A percentile compares a stretch with the other conserved stretches of the same genome.
phyloP scores from a whole-genome alignment of 2,888 invertebrate genomes.

The Eupsilia transversa region DNA sequence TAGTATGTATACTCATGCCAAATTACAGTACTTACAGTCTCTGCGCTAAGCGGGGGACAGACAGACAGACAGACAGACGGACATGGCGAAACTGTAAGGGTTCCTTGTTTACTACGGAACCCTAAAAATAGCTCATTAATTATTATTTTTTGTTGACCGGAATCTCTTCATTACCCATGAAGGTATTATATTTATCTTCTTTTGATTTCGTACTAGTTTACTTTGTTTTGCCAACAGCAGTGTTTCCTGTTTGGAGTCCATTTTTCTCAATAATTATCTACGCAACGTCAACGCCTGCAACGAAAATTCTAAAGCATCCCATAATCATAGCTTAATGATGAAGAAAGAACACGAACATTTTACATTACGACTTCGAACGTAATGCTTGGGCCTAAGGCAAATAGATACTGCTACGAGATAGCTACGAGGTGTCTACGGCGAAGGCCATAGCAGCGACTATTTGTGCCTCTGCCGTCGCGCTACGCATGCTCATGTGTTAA shows the following conservation, averaged over 20 bases:
- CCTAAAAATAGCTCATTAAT: no score
- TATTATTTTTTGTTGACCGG: background rate
- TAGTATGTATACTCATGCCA: no score
- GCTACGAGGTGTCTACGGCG: constrained; percentile 31
- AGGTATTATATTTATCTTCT: no score
- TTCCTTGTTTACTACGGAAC: no score
- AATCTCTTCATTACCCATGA: background rate
- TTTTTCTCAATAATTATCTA: background rate
- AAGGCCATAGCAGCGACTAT: constrained; percentile 3
- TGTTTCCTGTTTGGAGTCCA: background rate
- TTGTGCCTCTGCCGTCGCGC: background rate
- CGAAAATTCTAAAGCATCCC: background rate
- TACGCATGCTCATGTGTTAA: no score
- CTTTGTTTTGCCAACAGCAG: background rate
- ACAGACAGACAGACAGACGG: no score
- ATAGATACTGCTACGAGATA: constrained; percentile 23
- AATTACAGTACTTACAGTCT: no score
- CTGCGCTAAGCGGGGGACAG: no score
- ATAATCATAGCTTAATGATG: background rate
- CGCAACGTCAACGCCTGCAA: background rate
- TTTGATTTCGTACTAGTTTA: background rate
- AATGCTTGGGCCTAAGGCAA: background rate
- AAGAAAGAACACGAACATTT: background rate
- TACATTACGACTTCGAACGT: background rate
- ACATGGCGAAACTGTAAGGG: no score